A percentile compares a stretch with the other conserved stretches of the same genome.
Conservation (phyloP, 2,797 vertebrate species). For the Geotrypetes seraphini region DNA sequence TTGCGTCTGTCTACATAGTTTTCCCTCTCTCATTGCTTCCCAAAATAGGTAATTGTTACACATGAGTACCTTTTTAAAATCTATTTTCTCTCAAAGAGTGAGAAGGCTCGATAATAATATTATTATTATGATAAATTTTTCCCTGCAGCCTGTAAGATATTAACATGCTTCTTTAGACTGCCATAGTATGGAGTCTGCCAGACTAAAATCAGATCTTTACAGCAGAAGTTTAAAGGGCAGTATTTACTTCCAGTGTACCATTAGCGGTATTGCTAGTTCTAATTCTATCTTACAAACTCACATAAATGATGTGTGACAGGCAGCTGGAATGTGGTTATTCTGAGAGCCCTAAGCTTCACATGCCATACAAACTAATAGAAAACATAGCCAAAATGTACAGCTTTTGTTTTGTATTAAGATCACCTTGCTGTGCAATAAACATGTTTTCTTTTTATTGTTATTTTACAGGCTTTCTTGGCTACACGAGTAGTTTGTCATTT, state of each 20-base stretch:
- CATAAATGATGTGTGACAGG: conserved; percentile 66
- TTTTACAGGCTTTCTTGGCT: conserved; percentile 90
- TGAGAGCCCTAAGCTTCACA: conserved; percentile 56
- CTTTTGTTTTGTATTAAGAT: conserved; percentile 50
- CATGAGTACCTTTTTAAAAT: conserved; percentile 34
- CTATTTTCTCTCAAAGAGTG: conserved; percentile 30
- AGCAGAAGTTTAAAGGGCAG: conserved; percentile 60
- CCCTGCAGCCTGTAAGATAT: conserved; percentile 51
- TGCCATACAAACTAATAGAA: conserved; percentile 53
- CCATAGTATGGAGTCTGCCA: conserved; percentile 59
- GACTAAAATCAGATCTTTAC: conserved; percentile 69
- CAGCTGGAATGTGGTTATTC: conserved; percentile 62
- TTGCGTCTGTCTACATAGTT: conserved; percentile 68
- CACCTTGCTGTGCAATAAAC: conserved; percentile 68
- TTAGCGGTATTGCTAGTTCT: conserved; percentile 65
- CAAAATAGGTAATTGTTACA: conserved; percentile 89
- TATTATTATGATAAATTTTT: conserved; percentile 34
- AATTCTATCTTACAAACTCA: conserved; percentile 54
- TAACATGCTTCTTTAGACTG: conserved; percentile 58
- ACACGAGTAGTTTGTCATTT: conserved; percentile 89
- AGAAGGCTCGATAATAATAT: conserved; percentile 29
- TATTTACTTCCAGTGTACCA: conserved; percentile 56
- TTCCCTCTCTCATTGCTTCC: conserved; percentile 81
- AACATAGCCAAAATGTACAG: conserved; percentile 57
- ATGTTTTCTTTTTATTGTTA: conserved; percentile 67